These are phyloP conservation scores for Dolichoris vasculosae DNA, from an alignment of 1,140 invertebrate genomes.

Conservation along the genomic window DNA sequence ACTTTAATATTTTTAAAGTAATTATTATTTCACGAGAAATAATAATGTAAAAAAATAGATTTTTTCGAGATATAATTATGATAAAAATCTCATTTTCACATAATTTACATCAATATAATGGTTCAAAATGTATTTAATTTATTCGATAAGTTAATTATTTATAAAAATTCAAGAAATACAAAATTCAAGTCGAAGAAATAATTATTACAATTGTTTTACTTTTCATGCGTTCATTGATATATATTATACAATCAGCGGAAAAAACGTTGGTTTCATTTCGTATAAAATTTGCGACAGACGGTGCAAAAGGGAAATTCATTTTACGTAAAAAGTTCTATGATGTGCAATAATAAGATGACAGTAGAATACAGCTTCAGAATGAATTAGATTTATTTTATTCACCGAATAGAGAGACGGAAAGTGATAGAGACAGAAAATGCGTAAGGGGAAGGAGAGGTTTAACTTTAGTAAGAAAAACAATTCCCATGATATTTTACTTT, in stretches of 20 bases:
- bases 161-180: too few relatives aligned
- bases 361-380: background rate
- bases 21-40: too few relatives aligned
- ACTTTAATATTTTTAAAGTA: too few relatives aligned
- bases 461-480: conserved; percentile 59
- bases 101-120: too few relatives aligned
- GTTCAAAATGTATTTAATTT: too few relatives aligned
- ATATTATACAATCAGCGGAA: background rate
- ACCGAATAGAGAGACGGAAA: background rate
- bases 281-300: background rate
- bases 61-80: too few relatives aligned
- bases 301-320: too few relatives aligned
- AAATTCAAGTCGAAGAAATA: background rate
- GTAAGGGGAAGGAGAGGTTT: background rate
- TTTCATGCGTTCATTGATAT: background rate
- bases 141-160: too few relatives aligned
- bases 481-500: conserved; percentile 68
- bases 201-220: background rate
- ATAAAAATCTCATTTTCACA: too few relatives aligned
- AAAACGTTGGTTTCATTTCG: background rate
- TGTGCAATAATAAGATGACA: background rate
- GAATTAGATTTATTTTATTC: background rate
- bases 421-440: background rate
- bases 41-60: too few relatives aligned
- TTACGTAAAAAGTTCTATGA: too few relatives aligned